Evolutionary conservation across 2,888 invertebrate genomes (phyloP), one percentile per base, ranked within the genome.

Genomic region (Chrysomela aeneicollis): DNA sequence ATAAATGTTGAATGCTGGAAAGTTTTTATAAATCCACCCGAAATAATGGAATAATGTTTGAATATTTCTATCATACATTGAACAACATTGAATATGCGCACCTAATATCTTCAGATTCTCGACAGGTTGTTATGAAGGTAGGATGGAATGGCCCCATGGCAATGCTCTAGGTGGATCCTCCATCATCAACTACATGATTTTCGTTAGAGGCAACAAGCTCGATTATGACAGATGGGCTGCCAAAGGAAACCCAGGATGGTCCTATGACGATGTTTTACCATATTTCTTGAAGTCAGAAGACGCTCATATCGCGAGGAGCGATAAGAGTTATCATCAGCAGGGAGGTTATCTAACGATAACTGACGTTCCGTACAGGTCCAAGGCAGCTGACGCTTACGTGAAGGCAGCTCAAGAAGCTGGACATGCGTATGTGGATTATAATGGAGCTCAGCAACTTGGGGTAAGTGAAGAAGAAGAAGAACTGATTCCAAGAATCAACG

Each of bases 131-230:
- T n/a, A 9, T 19, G 47, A 58, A 17, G 21, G 32, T 0, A 52
- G 26, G 19, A 17, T 61, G 21, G 42, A 42, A 42, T 64, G 52
- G 52, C 26, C 32, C 4, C 65, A 65, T 22, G 67, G 67, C 1
- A 64, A 62, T 10, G 64, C 49, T 3, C 47, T 68, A 12, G 67
- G 91, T 15, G 96, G 96, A 0, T 90, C 90, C 10, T 93, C 93
- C 76, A 90, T 91, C 0, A 83, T 95, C 1, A 96, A 96, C 79
- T 95, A 94, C 17, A 95, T 97, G 95, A 85, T 86, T 73, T 87
- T 87, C 77, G 83, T 86, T 0, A 79, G 89, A 55, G 89, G 89
- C 0, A 86, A 88, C 76, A 86, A 86, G 1, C 81, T 84, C 6
- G 92, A 94, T 76, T 94, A 91, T 82, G 90, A 94, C 75, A 82